A percentile compares a stretch with the other conserved stretches of the same genome.
Evolutionary conservation across 2,888 invertebrate species (phyloP).

Genomic region (Poecilobothrus nobilitatus): DNA sequence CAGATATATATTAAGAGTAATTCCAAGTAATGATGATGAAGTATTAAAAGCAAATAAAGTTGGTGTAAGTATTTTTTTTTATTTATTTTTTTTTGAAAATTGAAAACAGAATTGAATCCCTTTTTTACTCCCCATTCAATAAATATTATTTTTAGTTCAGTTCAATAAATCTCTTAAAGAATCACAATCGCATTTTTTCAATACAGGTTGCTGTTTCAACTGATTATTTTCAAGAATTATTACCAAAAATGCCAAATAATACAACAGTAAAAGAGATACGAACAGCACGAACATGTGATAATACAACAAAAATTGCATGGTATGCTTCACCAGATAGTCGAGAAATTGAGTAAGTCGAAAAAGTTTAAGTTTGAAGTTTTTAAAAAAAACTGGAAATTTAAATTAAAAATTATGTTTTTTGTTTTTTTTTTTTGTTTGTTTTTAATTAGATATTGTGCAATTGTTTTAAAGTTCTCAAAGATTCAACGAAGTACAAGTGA

Average conservation of each 20-base stretch:
- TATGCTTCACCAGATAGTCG: constrained; percentile 46
- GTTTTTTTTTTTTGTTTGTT: neutral
- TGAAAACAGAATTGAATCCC: neutral
- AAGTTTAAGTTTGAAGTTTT: constrained; percentile 16
- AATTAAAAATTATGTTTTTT: too few species aligned
- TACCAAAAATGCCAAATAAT: constrained; percentile 49
- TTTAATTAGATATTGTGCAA: constrained; percentile 37
- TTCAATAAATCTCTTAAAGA: constrained; percentile 1
- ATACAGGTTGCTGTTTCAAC: constrained; percentile 47
- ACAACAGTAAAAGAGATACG: constrained; percentile 48
- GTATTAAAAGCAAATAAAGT: constrained; percentile 46
- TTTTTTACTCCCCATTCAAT: neutral
- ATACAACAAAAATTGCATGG: constrained; percentile 53
- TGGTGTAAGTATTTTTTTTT: constrained; percentile 42
- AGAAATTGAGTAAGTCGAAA: constrained; percentile 41
- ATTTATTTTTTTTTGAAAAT: neutral
- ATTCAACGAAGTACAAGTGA: constrained; percentile 39
- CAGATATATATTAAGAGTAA: constrained; percentile 47
- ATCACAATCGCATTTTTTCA: constrained; percentile 7
- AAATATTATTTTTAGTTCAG: neutral
- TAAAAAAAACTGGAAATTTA: neutral
- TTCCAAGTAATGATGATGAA: constrained; percentile 47
- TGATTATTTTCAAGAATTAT: constrained; percentile 41
- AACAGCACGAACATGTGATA: constrained; percentile 45
- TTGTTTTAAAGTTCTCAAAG: constrained; percentile 40